Evolutionary conservation across 2,888 invertebrate species (phyloP), one percentile per base, ranked within the genome.

Genomic region (Epiblema foenella): DNA sequence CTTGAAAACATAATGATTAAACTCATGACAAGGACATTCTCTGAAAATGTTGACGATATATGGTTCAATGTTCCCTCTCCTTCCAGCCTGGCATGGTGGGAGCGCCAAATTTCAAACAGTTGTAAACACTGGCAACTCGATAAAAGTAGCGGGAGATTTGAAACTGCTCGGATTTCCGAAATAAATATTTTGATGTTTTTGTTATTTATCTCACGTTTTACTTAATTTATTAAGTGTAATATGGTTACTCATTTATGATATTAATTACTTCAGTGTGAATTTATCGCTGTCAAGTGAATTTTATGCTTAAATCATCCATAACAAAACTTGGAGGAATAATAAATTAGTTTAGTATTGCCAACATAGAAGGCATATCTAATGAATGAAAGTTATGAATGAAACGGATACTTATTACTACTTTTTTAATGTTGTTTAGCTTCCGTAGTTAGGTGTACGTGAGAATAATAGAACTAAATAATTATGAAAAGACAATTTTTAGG

Each of bases 61-160:
- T 75, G 81, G 76, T 64, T 54, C 75, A 70, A 81, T 74, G 33
- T 72, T 77, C 78, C 73, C 12, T 89, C 90, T 85, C 88, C 84
- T 79, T 91, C 87, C 84, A 81, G 79, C 77, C 79, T 75, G 74
- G 59, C 68, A 71, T 57, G 46, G 64, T 29, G 73, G 73, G 78
- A 80, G 88, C 89, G 90, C 83, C 78, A 87, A 78, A 82, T 90
- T 88, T 78, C 82, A 89, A 88, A 71, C 76, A 74, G 80, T 79
- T 78, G 75, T 69, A 77, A 81, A 80, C 78, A 83, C 46, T 87
- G 85, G 84, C 79, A 82, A 75, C 76, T 73, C 69, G 75, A 59
- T 72, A 18, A 59, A 58, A 69, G 71, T 74, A 70, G 89, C 89
- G 91, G 85, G 84, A 89, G 79, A 79, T 83, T 80, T 73, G 78